Evolutionary conservation across 2,113 vertebrate species (phyloP).

Genomic region (Austrofundulus limnaeus): DNA sequence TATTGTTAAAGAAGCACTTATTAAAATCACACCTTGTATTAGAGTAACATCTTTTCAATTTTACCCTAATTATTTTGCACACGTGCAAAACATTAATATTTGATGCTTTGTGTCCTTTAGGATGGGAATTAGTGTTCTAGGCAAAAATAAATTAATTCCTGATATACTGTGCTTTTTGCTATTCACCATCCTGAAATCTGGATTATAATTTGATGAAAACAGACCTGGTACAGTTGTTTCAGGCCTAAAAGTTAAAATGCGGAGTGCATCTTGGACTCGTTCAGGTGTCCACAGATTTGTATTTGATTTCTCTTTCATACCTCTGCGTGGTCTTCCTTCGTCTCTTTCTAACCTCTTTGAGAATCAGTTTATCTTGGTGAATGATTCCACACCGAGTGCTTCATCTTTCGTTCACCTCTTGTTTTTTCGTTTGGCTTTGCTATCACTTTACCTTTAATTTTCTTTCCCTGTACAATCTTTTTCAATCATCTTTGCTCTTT

Average conservation of each 20-base stretch:
- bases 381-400: slow-evolving; percentile 15
- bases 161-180: not conserved
- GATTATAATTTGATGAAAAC: not conserved
- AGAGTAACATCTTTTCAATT: too few species aligned
- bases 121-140: not conserved
- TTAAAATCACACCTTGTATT: too few species aligned
- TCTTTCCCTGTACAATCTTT: slow-evolving; percentile 22
- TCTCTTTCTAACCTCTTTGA: slow-evolving; percentile 47
- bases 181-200: too few species aligned
- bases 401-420: slow-evolving; percentile 53
- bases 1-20: not conserved
- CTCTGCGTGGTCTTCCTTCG: slow-evolving; percentile 33
- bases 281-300: slow-evolving; percentile 12
- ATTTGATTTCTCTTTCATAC: slow-evolving; percentile 41
- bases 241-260: not conserved
- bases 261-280: not conserved
- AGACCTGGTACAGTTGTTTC: not conserved
- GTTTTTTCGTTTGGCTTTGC: slow-evolving; percentile 49
- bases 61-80: too few species aligned
- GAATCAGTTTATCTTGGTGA: slow-evolving; percentile 44
- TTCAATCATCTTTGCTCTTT: slow-evolving; percentile 9
- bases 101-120: too few species aligned
- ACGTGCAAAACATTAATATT: too few species aligned
- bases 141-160: not conserved
- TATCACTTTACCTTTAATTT: slow-evolving; percentile 54